Base-by-base conservation (phyloP, 2,888 invertebrate species). In the Yponomeuta cagnagella region DNA sequence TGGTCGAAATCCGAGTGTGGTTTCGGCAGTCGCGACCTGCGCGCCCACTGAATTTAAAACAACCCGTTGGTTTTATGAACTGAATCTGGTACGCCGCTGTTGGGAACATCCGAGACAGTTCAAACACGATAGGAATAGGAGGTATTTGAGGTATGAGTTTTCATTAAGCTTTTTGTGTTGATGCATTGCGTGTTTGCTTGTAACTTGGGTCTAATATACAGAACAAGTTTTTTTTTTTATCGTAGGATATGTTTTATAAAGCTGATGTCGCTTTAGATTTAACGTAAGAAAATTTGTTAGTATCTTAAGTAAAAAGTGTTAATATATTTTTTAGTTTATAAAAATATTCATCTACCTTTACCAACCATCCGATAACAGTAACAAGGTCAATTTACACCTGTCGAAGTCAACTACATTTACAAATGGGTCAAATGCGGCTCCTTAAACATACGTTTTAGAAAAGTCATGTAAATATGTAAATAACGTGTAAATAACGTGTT, bases 1-100 rank as follows among this genome's bases (percentile, higher is more conserved):
- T 10, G 23, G 65, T 70, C 48, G 37, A 58, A 15, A 69, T 48
- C 58, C 69, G 69, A 69, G 30, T 58, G 58, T 58, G 69, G 52
- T 58, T 58, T 72, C 70, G 75, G 72, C 71, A 48, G 52, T 33
- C 58, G 72, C 70, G 75, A 72, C 71, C 73, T 48, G 75, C 71
- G 73, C 79, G 78, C 78, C 76, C 73, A 73, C 79, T 81, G 85
- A 84, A 85, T 86, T 80, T 81, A 77, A 84, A 85, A 80, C 76
- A 79, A 77, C 77, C 77, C 74, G 74, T 72, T 78, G 73, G 75
- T 75, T 81, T 77, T 74, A 67, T 74, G 73, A 77, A 77, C 76
- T 71, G 78, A 80, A 79, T 78, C 76, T 80, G 74, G 63, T 69
- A 31, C 58, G 10, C 33, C 12, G 2, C 15, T n/a, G 15, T 67